Base-by-base conservation (phyloP, 2,113 vertebrate genomes). In the Beaufortia kweichowensis region DNA sequence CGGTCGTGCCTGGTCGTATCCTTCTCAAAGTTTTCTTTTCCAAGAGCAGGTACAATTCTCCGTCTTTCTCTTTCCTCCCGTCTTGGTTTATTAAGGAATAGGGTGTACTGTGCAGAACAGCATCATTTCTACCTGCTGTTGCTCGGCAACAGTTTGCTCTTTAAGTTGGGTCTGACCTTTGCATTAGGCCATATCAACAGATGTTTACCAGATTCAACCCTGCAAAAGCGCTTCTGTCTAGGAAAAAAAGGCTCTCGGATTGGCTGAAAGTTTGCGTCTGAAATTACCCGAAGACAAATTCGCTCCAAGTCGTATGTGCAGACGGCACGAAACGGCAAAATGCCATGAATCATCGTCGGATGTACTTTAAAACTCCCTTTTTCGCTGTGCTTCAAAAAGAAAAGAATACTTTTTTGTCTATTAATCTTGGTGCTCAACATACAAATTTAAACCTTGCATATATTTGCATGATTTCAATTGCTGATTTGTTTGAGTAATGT, bases 1-100 rank as follows among this genome's bases (percentile, higher is more conserved):
- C 94, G 0, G 94, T 96, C 81, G 89, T 96, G 11, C 94, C 94
- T 0, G 94, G 95, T 0, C 94, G 93, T 96, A 95, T 95, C 95
- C 93, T 98, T 94, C 79, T 53, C 19, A 72, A 79, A 50, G 61
- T 72, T 53, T 53, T 2, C 48, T 1, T n/a, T 46, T 46, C 43
- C 26, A 23, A 61, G 68, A 53, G 14, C 62, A 78, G 65, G 77
- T 79, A 76, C 26, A 73, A 35, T 46, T 21, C 39, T 60, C 48
- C 3, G 3, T 61, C 19, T 67, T 29, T 70, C n/a, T 43, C 15
- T 77, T 10, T 56, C 6, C 12, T 21, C 12, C 21, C 8, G 15
- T 15, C 79, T 81, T 82, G 53, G 71, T 84, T 85, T 76, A 77
- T 85, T 79, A 64, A 62, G 83, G 85, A 89, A 88, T 56, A 35